Conservation (phyloP, 2,888 invertebrate genomes). For the Globia sparganii region DNA sequence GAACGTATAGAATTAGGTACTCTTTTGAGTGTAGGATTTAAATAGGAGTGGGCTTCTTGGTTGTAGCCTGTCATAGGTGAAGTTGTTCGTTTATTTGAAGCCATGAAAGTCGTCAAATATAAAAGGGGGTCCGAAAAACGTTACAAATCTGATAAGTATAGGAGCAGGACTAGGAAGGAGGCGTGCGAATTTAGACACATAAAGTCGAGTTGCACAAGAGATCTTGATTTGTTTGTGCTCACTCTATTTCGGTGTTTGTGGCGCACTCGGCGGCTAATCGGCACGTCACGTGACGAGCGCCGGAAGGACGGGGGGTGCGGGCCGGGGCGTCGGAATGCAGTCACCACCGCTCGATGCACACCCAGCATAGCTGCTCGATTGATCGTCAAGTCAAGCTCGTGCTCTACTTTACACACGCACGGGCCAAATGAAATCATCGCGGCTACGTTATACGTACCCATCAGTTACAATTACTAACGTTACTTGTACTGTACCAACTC, state of each 20-base stretch:
- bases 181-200: conserved; percentile 80
- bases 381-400: conserved; percentile 77
- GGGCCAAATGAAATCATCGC: conserved; percentile 54
- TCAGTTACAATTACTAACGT: conserved; percentile 8
- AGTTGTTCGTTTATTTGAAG: not conserved
- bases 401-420: conserved; percentile 66
- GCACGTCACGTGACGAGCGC: conserved; percentile 89
- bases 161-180: conserved; percentile 68
- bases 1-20: not conserved
- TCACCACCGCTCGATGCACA: conserved; percentile 86
- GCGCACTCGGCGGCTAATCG: conserved; percentile 89
- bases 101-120: not conserved
- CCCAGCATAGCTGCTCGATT: conserved; percentile 81
- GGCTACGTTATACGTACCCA: conserved; percentile 7
- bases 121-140: not conserved
- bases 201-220: conserved; percentile 69
- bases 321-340: conserved; percentile 87
- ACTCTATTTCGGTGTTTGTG: conserved; percentile 89
- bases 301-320: conserved; percentile 87
- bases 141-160: conserved; percentile 2
- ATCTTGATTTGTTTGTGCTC: conserved; percentile 78
- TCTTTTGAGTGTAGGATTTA: conserved; percentile 2
- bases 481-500: not conserved
- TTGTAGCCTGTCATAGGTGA: not conserved
- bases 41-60: not conserved